phyloP scores from a whole-genome alignment of 1,140 invertebrate genomes.

The Rhizoglyphus robini region DNA sequence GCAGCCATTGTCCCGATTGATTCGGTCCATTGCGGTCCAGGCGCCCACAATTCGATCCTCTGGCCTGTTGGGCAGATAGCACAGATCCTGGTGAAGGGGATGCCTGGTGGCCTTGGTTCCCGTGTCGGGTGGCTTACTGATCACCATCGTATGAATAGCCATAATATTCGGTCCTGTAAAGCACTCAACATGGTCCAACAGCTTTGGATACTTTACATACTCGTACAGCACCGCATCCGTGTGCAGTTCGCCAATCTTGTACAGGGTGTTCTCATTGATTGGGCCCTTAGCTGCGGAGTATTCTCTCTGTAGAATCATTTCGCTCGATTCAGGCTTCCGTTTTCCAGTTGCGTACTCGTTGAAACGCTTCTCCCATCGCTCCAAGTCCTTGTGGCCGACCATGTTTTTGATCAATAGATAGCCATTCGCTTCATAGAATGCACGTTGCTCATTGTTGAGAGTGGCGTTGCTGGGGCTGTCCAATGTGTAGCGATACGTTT shows the following conservation, averaged over 20 bases:
- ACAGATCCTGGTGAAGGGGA: slow-evolving; percentile 59
- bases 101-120: slow-evolving; percentile 31
- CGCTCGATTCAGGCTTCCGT: slow-evolving; percentile 32
- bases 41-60: slow-evolving; percentile 59
- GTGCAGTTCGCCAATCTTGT: slow-evolving; percentile 67
- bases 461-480: background rate
- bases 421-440: slow-evolving; percentile 65
- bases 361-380: slow-evolving; percentile 47
- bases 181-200: slow-evolving; percentile 55
- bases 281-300: slow-evolving; percentile 45
- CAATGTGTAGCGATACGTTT: background rate
- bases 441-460: slow-evolving; percentile 38
- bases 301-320: slow-evolving; percentile 59
- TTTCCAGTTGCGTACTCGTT: slow-evolving; percentile 47
- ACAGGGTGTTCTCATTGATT: slow-evolving; percentile 49
- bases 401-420: slow-evolving; percentile 53
- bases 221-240: slow-evolving; percentile 51
- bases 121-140: slow-evolving; percentile 75
- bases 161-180: slow-evolving; percentile 65
- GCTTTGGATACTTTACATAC: slow-evolving; percentile 48
- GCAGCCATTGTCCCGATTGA: slow-evolving; percentile 64
- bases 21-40: slow-evolving; percentile 75
- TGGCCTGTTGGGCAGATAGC: slow-evolving; percentile 75
- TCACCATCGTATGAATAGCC: slow-evolving; percentile 74
- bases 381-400: slow-evolving; percentile 44